Conservation (phyloP, 2,113 vertebrate species). For the Protobothrops flavoviridis region DNA sequence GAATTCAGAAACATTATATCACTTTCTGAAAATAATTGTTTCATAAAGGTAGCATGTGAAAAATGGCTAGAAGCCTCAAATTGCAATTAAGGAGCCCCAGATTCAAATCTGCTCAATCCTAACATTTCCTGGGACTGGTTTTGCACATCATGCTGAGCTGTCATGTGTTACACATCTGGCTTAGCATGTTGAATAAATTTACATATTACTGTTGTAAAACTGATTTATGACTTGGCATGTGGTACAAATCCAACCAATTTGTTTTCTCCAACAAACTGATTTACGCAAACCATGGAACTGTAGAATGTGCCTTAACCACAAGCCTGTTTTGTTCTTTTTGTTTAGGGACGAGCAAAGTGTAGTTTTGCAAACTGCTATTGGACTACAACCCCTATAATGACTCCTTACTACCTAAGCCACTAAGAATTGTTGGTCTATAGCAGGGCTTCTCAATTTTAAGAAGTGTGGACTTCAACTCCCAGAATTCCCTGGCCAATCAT, state of each 20-base stretch:
- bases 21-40: neutral
- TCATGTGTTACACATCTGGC: neutral
- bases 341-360: neutral
- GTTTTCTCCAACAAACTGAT: neutral
- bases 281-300: neutral
- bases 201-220: neutral
- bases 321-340: neutral
- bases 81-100: neutral
- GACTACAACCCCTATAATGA: neutral
- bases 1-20: neutral
- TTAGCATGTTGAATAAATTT: neutral
- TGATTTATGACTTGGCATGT: neutral
- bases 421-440: neutral
- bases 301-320: neutral
- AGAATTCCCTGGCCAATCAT: neutral
- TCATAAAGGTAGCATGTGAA: neutral
- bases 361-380: neutral
- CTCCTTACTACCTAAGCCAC: neutral
- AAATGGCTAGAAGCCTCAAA: neutral
- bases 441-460: neutral
- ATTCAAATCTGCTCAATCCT: neutral
- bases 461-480: neutral
- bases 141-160: neutral
- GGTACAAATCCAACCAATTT: neutral
- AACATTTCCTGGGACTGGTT: neutral